Conservation (phyloP, 2,797 vertebrate genomes). For the Mallotus villosus region DNA sequence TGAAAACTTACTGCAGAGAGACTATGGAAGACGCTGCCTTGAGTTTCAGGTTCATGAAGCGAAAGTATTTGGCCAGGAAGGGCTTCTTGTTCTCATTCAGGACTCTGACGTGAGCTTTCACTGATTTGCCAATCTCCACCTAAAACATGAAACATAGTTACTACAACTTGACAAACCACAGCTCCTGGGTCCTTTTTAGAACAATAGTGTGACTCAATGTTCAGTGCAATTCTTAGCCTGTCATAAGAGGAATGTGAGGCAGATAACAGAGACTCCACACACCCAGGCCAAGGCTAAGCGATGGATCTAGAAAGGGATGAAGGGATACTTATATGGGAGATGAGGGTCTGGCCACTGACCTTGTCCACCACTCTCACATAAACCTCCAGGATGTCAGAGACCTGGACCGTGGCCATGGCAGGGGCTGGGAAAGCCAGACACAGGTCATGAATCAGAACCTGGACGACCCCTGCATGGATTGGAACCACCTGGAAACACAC, state of each 20-base stretch:
- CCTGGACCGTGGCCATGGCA: constrained; percentile 77
- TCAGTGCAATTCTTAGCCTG: neutral
- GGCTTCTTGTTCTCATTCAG: constrained; percentile 88
- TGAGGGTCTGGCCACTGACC: constrained; percentile 75
- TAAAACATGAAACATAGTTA: constrained; percentile 50
- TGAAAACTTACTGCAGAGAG: constrained; percentile 85
- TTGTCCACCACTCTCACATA: constrained; percentile 93
- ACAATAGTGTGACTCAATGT: neutral
- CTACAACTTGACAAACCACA: too few relatives aligned
- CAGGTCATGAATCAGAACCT: constrained; percentile 89
- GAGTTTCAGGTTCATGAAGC: constrained; percentile 89
- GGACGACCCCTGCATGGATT: constrained; percentile 74
- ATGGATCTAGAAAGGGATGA: constrained; percentile 49
- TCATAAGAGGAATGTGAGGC: constrained; percentile 32
- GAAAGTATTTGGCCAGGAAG: constrained; percentile 85
- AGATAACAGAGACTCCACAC: constrained; percentile 33
- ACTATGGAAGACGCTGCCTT: constrained; percentile 85
- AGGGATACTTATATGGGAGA: constrained; percentile 46
- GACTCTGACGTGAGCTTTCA: constrained; percentile 88
- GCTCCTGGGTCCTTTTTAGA: too few relatives aligned
- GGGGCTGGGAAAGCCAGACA: constrained; percentile 78
- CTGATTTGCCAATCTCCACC: constrained; percentile 95
- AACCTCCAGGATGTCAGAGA: constrained; percentile 91
- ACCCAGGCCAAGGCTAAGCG: neutral
- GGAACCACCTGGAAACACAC: constrained; percentile 79